Evolutionary conservation across 1,140 invertebrate species (phyloP).

Genomic region (Oreohelix idahoensis): DNA sequence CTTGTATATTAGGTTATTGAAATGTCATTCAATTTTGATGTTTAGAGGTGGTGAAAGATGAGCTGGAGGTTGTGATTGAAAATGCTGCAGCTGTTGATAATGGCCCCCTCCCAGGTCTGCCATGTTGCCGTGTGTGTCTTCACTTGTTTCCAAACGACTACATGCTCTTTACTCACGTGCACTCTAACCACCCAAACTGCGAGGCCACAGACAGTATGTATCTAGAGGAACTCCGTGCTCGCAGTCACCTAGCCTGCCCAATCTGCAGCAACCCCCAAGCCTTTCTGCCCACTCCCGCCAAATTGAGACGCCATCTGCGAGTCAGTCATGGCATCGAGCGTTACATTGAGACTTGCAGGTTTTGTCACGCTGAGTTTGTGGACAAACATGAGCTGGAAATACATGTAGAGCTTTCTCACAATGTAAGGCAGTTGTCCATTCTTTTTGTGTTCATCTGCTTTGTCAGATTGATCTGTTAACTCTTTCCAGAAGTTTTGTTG

Average conservation of each 20-base stretch:
- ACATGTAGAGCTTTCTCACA: conserved; percentile 22
- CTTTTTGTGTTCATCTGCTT: too few species aligned
- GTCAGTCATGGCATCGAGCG: conserved; percentile 15
- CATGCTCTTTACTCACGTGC: conserved; percentile 15
- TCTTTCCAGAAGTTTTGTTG: too few species aligned
- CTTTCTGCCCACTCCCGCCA: neutral
- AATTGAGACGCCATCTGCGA: conserved; percentile 8
- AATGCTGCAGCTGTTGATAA: conserved; percentile 26
- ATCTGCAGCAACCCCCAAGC: conserved; percentile 14
- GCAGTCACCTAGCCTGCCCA: conserved; percentile 24
- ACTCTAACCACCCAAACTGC: neutral
- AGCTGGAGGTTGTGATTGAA: conserved; percentile 6
- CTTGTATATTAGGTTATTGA: too few species aligned
- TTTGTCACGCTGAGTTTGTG: conserved; percentile 16
- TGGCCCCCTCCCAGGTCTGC: conserved; percentile 11
- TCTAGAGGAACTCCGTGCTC: conserved; percentile 16
- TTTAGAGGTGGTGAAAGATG: neutral
- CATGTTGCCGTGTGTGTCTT: conserved; percentile 28
- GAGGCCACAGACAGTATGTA: neutral
- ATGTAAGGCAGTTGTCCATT: neutral
- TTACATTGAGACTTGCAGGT: conserved; percentile 16
- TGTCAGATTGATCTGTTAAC: too few species aligned
- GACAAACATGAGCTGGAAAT: conserved; percentile 22
- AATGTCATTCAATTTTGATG: too few species aligned
- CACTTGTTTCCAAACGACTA: conserved; percentile 30